Evolutionary conservation across 1,140 invertebrate species (phyloP), one percentile per base, ranked within the genome.

Genomic region (Ruditapes philippinarum): DNA sequence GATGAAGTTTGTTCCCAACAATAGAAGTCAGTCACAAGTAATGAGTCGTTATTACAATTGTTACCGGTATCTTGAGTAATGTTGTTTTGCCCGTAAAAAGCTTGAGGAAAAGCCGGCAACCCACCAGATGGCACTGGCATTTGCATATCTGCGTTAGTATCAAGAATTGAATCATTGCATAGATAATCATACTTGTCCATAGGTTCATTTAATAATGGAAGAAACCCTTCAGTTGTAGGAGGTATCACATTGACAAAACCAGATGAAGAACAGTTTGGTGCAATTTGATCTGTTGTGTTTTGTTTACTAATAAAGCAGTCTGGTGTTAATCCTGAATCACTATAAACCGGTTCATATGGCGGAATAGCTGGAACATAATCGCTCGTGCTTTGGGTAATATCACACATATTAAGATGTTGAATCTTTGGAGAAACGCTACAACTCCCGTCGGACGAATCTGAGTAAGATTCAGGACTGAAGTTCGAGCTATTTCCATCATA

Each of bases 51-150:
- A n/a, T 65, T 31, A 22, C 5, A 14, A 54, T 49, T 40, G n/a
- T n/a, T n/a, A n/a, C n/a, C n/a, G n/a, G n/a, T n/a, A 31, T 54
- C 51, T 22, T 54, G 2, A 2, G 33, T n/a, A n/a, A n/a, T 40
- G 54, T 68, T 78, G 14, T 42, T 42, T 12, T 76, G n/a, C 31
- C 68, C 45, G 88, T 81, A 90, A 78, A 92, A 92, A n/a, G 91
- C 90, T 70, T 92, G 91, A 62, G 91, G 91, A 85, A 92, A 92
- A 80, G 90, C 88, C 49, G 91, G 91, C 3, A 92, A 51, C 38
- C 78, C 36, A 80, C 74, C 31, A 45, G 33, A 84, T 68, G 14
- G 51, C 28, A 73, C n/a, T 68, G 14, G 51, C 28, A 73, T 28
- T 51, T 36, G 60, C 22, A 40, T 89, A 40, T 33, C 62, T 33